Evolutionary conservation across 2,797 vertebrate genomes (phyloP), one percentile per base, ranked within the genome.

Genomic region (Nyctalus aviator): DNA sequence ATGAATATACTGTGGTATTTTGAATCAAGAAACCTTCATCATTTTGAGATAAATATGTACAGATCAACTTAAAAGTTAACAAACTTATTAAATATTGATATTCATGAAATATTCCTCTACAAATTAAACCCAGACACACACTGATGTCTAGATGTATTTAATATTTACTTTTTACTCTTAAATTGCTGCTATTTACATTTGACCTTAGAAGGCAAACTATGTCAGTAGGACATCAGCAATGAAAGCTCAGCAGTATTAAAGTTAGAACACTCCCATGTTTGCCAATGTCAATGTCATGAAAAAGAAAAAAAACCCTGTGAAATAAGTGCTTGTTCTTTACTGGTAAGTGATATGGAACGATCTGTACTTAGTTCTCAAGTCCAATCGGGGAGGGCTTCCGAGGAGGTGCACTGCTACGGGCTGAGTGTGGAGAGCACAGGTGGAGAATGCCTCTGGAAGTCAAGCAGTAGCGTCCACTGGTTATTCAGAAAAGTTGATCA

Each of bases 131-230:
- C 96, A 88, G 50, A 91, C 7, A 92, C 46, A 46, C 46, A 87
- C 0, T 84, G 46, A 94, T 97, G 83, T 97, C 97, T 97, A 98
- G 98, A 97, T 97, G 93, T 96, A 94, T 73, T 66, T 97, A 81
- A 32, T 96, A 91, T 98, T 98, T 98, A 98, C 97, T 97, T 95
- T 96, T 94, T 95, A 96, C 93, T 97, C 96, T 97, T 94, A 95
- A 97, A 97, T 97, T 82, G 46, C 73, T 96, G 94, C 94, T 98
- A 98, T 98, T 98, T 98, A 98, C 98, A 98, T 93, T 89, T 97
- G 95, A 97, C 88, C 95, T 97, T 95, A 97, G 93, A 97, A 91
- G 93, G 93, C 95, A 97, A 95, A 95, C 96, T 83, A 83, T 94
- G 94, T 94, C 37, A 78, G 72, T 69, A 92, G 76, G 50, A 59